Percentiles rank a stretch among this genome's conserved stretches.
phyloP scores from a whole-genome alignment of 2,113 vertebrate species.

The Onychostoma macrolepis region DNA sequence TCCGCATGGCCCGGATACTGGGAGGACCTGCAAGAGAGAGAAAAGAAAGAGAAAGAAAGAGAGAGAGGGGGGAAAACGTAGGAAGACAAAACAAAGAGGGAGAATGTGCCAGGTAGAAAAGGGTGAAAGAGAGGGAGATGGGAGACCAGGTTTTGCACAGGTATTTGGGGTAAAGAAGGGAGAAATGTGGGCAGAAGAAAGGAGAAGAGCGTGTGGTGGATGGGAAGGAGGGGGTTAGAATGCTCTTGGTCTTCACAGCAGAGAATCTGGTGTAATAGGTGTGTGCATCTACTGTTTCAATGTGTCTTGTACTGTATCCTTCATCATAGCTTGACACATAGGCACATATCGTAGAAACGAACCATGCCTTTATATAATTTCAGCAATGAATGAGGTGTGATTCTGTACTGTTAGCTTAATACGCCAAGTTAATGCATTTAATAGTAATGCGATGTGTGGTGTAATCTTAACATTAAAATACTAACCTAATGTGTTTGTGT shows the following conservation, averaged over 20 bases:
- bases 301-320: neutral
- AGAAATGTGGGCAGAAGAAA: slow-evolving; percentile 38
- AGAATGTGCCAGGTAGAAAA: slow-evolving; percentile 29
- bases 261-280: slow-evolving; percentile 44
- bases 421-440: neutral
- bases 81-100: slow-evolving; percentile 4
- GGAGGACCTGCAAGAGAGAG: slow-evolving; percentile 85
- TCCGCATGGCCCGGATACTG: slow-evolving; percentile 95
- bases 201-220: slow-evolving; percentile 46
- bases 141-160: slow-evolving; percentile 46
- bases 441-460: neutral
- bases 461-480: neutral
- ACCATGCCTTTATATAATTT: no score
- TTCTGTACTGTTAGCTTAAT: neutral
- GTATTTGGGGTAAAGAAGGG: neutral
- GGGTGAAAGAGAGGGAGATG: neutral
- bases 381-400: neutral
- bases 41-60: slow-evolving; percentile 24
- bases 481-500: slow-evolving; percentile 26
- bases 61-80: slow-evolving; percentile 10
- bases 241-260: slow-evolving; percentile 62
- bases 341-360: neutral
- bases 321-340: slow-evolving; percentile 17
- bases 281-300: neutral
- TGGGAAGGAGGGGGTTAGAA: slow-evolving; percentile 63